A percentile compares a stretch with the other conserved stretches of the same genome.
Evolutionary conservation across 2,797 vertebrate genomes (phyloP).

Genomic region (Poecilia velifera): DNA sequence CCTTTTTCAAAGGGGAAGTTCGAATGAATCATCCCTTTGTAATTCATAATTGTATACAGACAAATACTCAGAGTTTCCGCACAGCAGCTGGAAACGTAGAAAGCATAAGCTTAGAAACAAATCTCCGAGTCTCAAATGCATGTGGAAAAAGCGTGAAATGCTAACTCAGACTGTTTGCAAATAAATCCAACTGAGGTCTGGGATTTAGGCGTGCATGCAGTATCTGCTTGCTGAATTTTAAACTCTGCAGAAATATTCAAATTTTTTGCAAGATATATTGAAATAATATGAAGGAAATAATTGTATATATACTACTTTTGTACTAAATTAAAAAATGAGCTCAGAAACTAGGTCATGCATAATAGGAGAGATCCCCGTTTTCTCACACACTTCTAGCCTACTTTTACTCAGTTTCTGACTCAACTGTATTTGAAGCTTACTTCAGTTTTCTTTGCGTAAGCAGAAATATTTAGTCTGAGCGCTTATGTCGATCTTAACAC

Average conservation of each 20-base stretch:
- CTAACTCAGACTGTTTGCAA: constrained; percentile 12
- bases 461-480: constrained; percentile 24
- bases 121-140: constrained; percentile 34
- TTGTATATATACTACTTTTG: background rate
- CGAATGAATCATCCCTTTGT: constrained; percentile 33
- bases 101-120: constrained; percentile 38
- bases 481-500: constrained; percentile 36
- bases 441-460: constrained; percentile 45
- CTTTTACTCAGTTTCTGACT: constrained; percentile 29
- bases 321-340: constrained; percentile 22
- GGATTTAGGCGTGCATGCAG: constrained; percentile 13
- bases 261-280: constrained; percentile 1
- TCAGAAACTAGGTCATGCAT: constrained; percentile 11
- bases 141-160: constrained; percentile 42
- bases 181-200: constrained; percentile 20
- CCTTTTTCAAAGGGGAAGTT: constrained; percentile 32
- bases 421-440: constrained; percentile 35
- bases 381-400: constrained; percentile 17
- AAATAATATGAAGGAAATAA: background rate
- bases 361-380: constrained; percentile 9
- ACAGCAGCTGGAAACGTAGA: constrained; percentile 17
- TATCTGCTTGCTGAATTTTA: constrained; percentile 10
- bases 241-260: background rate
- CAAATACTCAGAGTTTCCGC: constrained; percentile 9
- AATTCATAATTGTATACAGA: constrained; percentile 36